These are phyloP conservation scores for Triplophysa dalaica DNA, from an alignment of 2,113 vertebrate species.

Conservation along the genomic window DNA sequence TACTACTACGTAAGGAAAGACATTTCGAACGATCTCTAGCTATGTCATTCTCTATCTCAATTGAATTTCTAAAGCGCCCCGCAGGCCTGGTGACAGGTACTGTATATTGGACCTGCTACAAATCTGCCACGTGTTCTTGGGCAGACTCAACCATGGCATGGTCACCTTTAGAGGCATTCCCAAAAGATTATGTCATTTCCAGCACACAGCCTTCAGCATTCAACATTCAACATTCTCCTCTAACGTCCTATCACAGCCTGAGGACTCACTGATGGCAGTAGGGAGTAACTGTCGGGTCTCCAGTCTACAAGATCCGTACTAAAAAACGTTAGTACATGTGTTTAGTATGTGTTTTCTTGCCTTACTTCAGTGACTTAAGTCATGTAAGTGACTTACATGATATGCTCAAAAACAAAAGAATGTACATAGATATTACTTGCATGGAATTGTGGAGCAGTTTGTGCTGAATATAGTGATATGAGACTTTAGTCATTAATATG, in stretches of 20 bases:
- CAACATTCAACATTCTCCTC: conserved; percentile 16
- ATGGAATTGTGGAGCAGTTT: no score
- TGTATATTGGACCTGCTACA: conserved; percentile 17
- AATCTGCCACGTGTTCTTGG: neutral
- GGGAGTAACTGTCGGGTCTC: neutral
- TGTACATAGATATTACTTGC: no score
- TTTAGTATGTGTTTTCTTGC: no score
- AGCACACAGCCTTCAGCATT: neutral
- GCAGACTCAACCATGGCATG: neutral
- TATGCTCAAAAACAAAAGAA: no score
- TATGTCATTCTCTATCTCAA: neutral
- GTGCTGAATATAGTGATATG: no score
- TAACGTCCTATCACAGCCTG: conserved; percentile 1
- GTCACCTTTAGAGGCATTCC: conserved; percentile 26
- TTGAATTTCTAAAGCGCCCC: neutral
- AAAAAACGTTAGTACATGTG: no score
- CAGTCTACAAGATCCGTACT: no score
- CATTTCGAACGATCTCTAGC: neutral
- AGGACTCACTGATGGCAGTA: neutral
- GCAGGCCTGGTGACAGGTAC: neutral
- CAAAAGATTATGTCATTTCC: neutral
- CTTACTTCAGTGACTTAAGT: no score
- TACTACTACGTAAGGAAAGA: neutral
- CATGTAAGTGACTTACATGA: no score
- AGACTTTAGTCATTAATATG: no score